These are phyloP conservation scores for Mythimna pallens DNA, from an alignment of 2,888 invertebrate genomes.

Conservation along the genomic window DNA sequence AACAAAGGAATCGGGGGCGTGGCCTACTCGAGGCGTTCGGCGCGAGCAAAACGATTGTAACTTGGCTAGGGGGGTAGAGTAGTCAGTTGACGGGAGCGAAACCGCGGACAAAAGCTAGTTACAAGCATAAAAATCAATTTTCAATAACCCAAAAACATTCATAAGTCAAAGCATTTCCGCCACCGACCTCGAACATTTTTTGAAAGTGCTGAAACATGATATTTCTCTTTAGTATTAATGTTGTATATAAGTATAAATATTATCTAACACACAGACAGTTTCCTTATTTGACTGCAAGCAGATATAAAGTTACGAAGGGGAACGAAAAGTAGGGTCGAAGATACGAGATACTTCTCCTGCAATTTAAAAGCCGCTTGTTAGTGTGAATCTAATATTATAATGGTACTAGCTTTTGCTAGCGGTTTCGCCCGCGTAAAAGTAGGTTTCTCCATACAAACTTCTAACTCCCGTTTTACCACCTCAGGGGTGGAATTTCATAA, in stretches of 20 bases:
- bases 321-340: neutral
- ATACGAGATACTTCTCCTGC: neutral
- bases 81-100: no score
- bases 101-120: no score
- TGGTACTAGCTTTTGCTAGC: no score
- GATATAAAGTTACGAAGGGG: constrained; percentile 21
- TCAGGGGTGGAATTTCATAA: no score
- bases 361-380: constrained; percentile 1
- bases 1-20: no score
- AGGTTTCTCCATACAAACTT: no score
- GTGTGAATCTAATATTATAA: neutral
- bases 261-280: constrained; percentile 2
- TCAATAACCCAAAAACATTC: neutral
- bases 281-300: constrained; percentile 2
- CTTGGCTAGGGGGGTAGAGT: no score
- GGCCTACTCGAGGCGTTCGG: no score
- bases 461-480: no score
- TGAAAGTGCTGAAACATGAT: constrained; percentile 17
- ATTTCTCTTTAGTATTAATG: constrained; percentile 8
- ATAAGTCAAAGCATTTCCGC: neutral
- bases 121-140: no score
- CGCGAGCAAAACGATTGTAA: no score
- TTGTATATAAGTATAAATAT: constrained; percentile 18
- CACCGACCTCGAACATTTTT: neutral
- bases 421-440: no score